These are phyloP conservation scores for Dryobota labecula DNA, from an alignment of 2,888 invertebrate genomes.

Conservation along the genomic window DNA sequence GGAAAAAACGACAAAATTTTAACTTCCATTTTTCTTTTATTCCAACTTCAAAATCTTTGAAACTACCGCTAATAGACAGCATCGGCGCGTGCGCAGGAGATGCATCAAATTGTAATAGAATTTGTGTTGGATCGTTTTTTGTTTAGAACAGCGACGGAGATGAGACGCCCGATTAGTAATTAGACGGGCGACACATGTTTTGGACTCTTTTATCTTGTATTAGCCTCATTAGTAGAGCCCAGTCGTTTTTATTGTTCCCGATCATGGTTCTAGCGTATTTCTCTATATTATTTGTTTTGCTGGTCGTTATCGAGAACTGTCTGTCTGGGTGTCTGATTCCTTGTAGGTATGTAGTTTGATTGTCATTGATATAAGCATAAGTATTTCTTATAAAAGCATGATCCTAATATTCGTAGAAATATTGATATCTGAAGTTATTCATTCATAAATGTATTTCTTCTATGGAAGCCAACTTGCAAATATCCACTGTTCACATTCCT, in stretches of 20 bases:
- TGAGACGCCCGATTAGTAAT: conserved; percentile 88
- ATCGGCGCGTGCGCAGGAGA: conserved; percentile 80
- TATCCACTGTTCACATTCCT: conserved; percentile 23
- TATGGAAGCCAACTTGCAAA: conserved; percentile 2
- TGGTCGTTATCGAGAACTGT: not conserved
- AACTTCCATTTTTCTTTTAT: not conserved
- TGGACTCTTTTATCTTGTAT: conserved; percentile 83
- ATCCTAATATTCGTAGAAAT: not conserved
- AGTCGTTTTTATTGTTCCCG: conserved; percentile 75
- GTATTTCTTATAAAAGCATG: not conserved
- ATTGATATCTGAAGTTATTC: not conserved
- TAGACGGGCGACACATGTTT: conserved; percentile 89
- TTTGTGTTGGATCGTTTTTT: conserved; percentile 85
- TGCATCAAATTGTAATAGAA: conserved; percentile 82
- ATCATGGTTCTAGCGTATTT: conserved; percentile 54
- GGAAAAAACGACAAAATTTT: not conserved
- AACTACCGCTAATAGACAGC: conserved; percentile 9
- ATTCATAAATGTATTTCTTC: conserved; percentile 17
- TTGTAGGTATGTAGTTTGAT: not conserved
- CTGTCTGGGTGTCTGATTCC: conserved; percentile 3
- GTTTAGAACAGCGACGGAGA: conserved; percentile 77
- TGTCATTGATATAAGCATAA: not conserved
- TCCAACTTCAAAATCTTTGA: not conserved
- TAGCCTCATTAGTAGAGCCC: conserved; percentile 80
- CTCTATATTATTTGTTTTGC: conserved; percentile 32